A percentile compares a stretch with the other conserved stretches of the same genome.
Conservation (phyloP, 2,888 invertebrate species). For the Lasioglossum pauxillum region DNA sequence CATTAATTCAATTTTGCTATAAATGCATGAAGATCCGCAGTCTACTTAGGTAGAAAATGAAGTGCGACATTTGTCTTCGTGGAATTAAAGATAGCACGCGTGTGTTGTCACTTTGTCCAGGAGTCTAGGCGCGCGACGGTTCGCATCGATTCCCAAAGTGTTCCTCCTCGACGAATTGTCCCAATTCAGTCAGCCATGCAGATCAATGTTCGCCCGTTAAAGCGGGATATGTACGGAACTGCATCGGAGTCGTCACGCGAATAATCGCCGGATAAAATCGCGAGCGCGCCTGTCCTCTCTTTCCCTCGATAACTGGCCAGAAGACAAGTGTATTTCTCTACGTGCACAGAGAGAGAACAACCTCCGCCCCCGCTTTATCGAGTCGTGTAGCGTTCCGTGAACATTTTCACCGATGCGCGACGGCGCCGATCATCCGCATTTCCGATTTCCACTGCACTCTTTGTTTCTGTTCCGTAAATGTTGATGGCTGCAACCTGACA, state of each 20-base stretch:
- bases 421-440: background rate
- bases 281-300: background rate
- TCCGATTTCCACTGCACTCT: background rate
- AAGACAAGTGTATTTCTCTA: background rate
- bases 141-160: slow-evolving; percentile 33
- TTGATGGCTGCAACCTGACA: slow-evolving; percentile 14
- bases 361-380: background rate
- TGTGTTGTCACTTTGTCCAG: background rate
- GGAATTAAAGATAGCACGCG: background rate
- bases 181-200: slow-evolving; percentile 44
- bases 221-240: background rate
- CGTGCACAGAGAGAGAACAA: background rate
- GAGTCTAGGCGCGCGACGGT: background rate
- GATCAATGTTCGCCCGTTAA: slow-evolving; percentile 34
- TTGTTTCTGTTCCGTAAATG: slow-evolving; percentile 10
- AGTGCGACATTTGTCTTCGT: background rate
- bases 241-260: slow-evolving; percentile 29
- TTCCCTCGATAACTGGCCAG: background rate
- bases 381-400: background rate
- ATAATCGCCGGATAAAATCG: slow-evolving; percentile 19
- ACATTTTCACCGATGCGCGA: background rate
- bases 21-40: too few species aligned
- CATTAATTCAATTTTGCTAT: too few species aligned
- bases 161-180: slow-evolving; percentile 34
- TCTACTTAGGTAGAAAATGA: too few species aligned